Evolutionary conservation across 2,113 vertebrate genomes (phyloP).

Genomic region (Phrynosoma platyrhinos): DNA sequence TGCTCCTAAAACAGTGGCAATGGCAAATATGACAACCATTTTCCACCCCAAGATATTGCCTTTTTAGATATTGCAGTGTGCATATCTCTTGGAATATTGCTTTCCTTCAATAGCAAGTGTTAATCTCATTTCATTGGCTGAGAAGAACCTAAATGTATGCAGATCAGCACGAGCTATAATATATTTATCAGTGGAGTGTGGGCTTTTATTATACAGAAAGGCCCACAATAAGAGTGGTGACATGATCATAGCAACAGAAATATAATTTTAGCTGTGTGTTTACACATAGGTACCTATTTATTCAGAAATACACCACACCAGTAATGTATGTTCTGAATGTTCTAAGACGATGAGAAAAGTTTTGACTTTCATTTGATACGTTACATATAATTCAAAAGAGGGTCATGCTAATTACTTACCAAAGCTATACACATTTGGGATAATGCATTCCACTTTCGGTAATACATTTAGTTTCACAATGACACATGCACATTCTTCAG

Average conservation of each 20-base stretch:
- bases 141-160: not conserved
- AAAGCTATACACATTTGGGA: conserved; percentile 89
- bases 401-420: conserved; percentile 77
- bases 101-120: not conserved
- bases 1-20: too few relatives aligned
- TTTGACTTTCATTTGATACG: not conserved
- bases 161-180: too few relatives aligned
- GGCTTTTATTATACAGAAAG: not conserved
- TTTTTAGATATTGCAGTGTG: not conserved
- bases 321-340: not conserved
- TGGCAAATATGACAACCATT: too few relatives aligned
- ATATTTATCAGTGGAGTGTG: not conserved
- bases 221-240: too few relatives aligned
- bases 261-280: not conserved
- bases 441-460: conserved; percentile 70
- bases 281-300: not conserved
- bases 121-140: not conserved
- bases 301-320: not conserved
- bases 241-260: too few relatives aligned
- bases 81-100: not conserved
- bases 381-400: not conserved
- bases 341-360: not conserved
- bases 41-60: too few relatives aligned
- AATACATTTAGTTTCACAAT: conserved; percentile 79
- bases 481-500: conserved; percentile 81